Percentiles rank a stretch among this genome's conserved stretches.
Conservation (phyloP, 2,113 vertebrate genomes). For the Eclectus roratus region DNA sequence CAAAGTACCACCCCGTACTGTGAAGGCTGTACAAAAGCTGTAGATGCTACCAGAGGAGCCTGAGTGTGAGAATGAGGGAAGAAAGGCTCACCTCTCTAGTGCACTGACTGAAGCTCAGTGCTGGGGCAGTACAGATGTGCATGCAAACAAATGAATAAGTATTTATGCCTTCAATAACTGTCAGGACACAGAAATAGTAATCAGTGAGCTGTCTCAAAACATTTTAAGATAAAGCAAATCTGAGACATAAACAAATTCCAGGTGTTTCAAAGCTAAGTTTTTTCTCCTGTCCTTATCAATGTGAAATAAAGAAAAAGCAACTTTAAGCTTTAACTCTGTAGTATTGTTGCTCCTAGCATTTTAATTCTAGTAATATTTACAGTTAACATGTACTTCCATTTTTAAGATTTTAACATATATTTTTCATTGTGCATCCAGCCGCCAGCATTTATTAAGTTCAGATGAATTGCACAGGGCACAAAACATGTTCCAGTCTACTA, state of each 20-base stretch:
- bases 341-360: not conserved
- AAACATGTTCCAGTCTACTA: conserved; percentile 16
- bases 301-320: not conserved
- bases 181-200: not conserved
- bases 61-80: rapidly evolving
- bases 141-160: not conserved
- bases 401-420: not conserved
- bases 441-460: not conserved
- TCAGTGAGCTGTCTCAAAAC: not conserved
- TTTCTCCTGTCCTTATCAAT: not conserved
- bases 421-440: not conserved
- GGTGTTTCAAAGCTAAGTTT: not conserved
- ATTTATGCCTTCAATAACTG: not conserved
- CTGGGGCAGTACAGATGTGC: not conserved
- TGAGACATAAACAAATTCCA: not conserved
- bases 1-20: not conserved
- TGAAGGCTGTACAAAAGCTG: not conserved
- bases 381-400: not conserved
- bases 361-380: not conserved
- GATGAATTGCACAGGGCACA: not conserved
- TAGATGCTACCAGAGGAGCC: not conserved
- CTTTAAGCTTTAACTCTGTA: not conserved
- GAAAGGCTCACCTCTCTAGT: not conserved
- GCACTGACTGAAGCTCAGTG: not conserved
- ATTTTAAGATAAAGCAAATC: not conserved